phyloP scores from a whole-genome alignment of 2,797 vertebrate species.

The Ctenochaetus hawaiiensis region DNA sequence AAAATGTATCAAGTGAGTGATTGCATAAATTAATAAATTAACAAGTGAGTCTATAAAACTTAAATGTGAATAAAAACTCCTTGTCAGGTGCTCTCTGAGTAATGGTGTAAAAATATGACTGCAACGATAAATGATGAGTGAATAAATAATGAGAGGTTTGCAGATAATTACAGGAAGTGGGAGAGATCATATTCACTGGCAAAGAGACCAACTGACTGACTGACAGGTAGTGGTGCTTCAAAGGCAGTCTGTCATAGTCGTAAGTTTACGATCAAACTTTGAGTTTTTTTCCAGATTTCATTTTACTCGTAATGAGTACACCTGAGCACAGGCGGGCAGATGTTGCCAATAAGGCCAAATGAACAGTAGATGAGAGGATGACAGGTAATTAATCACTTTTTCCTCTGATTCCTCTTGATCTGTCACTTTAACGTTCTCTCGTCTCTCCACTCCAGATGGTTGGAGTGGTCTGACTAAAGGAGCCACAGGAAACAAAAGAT shows the following conservation, averaged over 20 bases:
- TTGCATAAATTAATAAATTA: not conserved
- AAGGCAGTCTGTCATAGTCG: conserved; percentile 3
- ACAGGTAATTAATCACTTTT: conserved; percentile 64
- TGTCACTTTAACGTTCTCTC: conserved; percentile 49
- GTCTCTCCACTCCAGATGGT: conserved; percentile 52
- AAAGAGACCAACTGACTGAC: conserved; percentile 3
- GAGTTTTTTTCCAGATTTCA: not conserved
- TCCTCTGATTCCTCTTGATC: conserved; percentile 45
- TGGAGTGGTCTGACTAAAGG: conserved; percentile 37
- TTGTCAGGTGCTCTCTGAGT: too few species aligned
- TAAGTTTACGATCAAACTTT: conserved; percentile 29
- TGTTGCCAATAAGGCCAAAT: conserved; percentile 54
- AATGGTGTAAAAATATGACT: too few species aligned
- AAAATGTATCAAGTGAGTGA: not conserved
- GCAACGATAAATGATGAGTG: too few species aligned
- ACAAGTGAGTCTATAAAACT: too few species aligned
- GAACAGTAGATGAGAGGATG: conserved; percentile 57
- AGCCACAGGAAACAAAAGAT: conserved; percentile 33
- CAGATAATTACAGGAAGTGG: not conserved
- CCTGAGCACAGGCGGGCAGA: conserved; percentile 44
- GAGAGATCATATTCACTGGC: not conserved
- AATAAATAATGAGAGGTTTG: conserved; percentile 8
- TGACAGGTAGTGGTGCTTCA: not conserved
- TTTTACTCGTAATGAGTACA: conserved; percentile 42
- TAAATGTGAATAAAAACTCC: too few species aligned